Base-by-base conservation (phyloP, 2,113 vertebrate genomes). In the human region DNA sequence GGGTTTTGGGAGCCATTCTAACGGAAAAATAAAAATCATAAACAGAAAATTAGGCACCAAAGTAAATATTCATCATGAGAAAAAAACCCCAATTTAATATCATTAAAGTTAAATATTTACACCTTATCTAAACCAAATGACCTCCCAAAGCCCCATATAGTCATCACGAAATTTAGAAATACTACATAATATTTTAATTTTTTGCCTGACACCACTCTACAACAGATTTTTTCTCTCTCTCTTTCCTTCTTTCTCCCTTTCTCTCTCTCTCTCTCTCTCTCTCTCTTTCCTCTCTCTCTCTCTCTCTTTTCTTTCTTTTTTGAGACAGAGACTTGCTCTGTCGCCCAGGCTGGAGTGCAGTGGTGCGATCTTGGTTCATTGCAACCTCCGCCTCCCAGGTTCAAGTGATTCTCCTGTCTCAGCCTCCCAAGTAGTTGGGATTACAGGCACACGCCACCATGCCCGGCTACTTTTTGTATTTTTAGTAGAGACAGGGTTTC, bases 361-460 rank as follows among this genome's bases (percentile, higher is more conserved):
- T 18, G 6, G 52, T 6, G 6, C 18, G 0, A 55, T 55, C 52
- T 55, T 2, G 52, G 52, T 6, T 55, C 52, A 55, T 6, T 55
- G 6, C 6, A 55, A 20, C 17, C 52, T 55, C 52, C 0, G 2
- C 18, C 52, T 55, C 6, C 18, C 52, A 0, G 17, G 52, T 7
- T 20, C 52, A 6, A 18, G 18, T 6, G 17, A 55, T 20, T 55
- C 52, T 55, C 52, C 52, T 55, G 52, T 18, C 52, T 55, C 52
- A 18, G 18, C 6, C 52, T 55, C 17, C 52, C 6, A 6, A 55
- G 52, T 55, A 55, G 52, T 6, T 55, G 52, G 52, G 18, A 55
- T 2, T 7, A 55, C 6, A 6, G 52, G 52, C 2, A 0, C 52
- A 18, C 6, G 0, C 52, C 52, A 55, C 18, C 18, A 0, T 0